These are phyloP conservation scores for Opisthocomus hoazin DNA, from an alignment of 2,113 vertebrate genomes.

Conservation along the genomic window DNA sequence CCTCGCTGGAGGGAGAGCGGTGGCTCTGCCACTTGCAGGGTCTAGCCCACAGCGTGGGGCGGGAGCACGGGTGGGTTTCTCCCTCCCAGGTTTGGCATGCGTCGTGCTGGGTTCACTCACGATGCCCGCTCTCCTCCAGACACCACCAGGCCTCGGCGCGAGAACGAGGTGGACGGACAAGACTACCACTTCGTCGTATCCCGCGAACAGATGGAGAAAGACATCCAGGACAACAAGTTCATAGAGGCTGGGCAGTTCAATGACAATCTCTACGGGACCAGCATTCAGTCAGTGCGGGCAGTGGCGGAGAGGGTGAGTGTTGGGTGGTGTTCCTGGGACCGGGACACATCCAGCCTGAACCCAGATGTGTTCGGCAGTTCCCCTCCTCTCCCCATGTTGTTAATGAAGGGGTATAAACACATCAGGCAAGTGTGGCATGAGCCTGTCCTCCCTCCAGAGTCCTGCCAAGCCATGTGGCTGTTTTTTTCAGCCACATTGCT, in stretches of 20 bases:
- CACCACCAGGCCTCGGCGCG: conserved; percentile 91
- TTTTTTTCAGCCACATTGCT: neutral
- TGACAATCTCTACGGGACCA: conserved; percentile 97
- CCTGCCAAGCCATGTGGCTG: neutral
- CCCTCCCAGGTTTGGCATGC: fast-evolving
- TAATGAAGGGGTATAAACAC: neutral
- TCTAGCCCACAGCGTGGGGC: fast-evolving
- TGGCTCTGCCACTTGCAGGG: neutral
- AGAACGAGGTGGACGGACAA: conserved; percentile 94
- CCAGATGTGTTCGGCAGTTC: fast-evolving
- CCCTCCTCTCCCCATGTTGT: neutral
- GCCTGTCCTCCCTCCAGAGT: neutral
- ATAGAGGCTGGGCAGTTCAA: conserved; percentile 98
- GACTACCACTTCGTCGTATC: conserved; percentile 96
- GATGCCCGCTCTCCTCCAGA: conserved; percentile 65
- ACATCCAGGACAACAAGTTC: conserved; percentile 99
- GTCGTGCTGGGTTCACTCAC: fast-evolving
- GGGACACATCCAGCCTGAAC: fast-evolving
- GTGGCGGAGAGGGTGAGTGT: conserved; percentile 91
- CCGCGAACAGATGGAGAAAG: conserved; percentile 97
- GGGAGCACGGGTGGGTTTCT: neutral
- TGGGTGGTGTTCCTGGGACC: fast-evolving
- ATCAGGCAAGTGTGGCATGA: fast-evolving
- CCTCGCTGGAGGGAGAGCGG: neutral
- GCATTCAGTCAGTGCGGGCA: conserved; percentile 94